Evolutionary conservation across 37 sponge, comb jelly and placozoan species (phyloP).

Genomic region (Diacarnus erythraeanus): DNA sequence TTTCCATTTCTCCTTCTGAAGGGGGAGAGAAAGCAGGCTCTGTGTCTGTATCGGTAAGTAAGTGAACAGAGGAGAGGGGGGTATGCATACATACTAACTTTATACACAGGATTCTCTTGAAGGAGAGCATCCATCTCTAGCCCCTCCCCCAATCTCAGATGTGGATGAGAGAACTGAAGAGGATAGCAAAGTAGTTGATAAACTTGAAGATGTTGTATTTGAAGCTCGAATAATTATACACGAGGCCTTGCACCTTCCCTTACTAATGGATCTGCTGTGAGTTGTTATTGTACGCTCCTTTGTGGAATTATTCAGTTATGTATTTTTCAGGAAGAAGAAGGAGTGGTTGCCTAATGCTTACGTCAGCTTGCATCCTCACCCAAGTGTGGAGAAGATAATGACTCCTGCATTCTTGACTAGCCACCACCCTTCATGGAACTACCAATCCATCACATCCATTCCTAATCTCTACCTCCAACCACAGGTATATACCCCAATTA

Average conservation of each 20-base stretch:
- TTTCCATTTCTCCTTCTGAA: slow-evolving; percentile 8
- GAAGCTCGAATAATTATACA: slow-evolving; percentile 29
- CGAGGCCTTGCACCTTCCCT: slow-evolving; percentile 50
- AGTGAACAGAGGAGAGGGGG: background rate
- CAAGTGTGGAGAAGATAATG: slow-evolving; percentile 40
- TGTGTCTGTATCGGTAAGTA: background rate
- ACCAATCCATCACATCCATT: slow-evolving; percentile 44
- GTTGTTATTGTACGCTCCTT: background rate
- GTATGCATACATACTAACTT: background rate
- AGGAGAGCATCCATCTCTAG: background rate
- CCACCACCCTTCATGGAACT: slow-evolving; percentile 50
- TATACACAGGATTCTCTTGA: slow-evolving; percentile 8
- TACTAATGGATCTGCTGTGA: background rate
- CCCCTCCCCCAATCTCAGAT: background rate
- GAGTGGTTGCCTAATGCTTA: slow-evolving; percentile 33
- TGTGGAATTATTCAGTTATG: background rate
- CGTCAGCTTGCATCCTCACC: slow-evolving; percentile 69
- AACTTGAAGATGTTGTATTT: slow-evolving; percentile 34
- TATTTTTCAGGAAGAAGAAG: background rate
- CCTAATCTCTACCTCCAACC: slow-evolving; percentile 55
- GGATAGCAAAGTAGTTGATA: background rate
- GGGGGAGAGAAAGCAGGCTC: background rate
- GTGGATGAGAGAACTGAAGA: background rate
- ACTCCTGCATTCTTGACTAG: slow-evolving; percentile 19
- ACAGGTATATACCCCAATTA: slow-evolving; percentile 15